Evolutionary conservation across 2,797 vertebrate species (phyloP).

Genomic region (Antennarius maculatus): DNA sequence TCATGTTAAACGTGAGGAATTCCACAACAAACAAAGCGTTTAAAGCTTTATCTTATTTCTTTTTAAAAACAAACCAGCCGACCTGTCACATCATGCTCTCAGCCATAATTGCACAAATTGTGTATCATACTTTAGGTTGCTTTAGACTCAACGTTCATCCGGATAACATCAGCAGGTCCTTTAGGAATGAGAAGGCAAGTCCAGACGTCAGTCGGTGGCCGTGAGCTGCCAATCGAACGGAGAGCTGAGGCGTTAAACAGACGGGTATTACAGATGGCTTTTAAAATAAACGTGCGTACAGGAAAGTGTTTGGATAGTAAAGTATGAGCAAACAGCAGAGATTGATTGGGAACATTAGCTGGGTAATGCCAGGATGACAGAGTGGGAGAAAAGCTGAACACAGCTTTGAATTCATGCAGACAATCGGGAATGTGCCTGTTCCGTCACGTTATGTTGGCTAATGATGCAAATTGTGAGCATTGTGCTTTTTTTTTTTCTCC

Average conservation of each 20-base stretch:
- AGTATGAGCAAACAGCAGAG: conserved; percentile 48
- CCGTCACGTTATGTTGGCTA: conserved; percentile 19
- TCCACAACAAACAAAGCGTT: neutral
- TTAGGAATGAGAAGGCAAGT: conserved; percentile 58
- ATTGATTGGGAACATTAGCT: conserved; percentile 50
- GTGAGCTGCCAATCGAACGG: conserved; percentile 20
- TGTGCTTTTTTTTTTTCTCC: neutral
- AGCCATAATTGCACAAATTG: neutral
- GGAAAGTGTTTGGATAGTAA: conserved; percentile 57
- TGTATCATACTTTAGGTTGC: neutral
- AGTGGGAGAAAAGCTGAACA: conserved; percentile 3
- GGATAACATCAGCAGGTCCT: conserved; percentile 54
- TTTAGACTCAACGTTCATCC: conserved; percentile 11
- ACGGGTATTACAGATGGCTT: conserved; percentile 13
- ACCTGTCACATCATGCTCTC: conserved; percentile 24
- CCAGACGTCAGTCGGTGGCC: conserved; percentile 24
- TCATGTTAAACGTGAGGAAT: conserved; percentile 11
- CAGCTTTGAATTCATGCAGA: neutral
- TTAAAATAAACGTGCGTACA: neutral
- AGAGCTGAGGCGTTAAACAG: neutral
- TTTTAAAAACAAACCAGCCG: neutral
- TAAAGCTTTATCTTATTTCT: conserved; percentile 2
- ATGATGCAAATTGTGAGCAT: conserved; percentile 14
- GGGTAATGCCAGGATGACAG: conserved; percentile 51
- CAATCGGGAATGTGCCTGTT: conserved; percentile 21